Evolutionary conservation across 2,113 vertebrate species (phyloP).

Genomic region (Caretta caretta): DNA sequence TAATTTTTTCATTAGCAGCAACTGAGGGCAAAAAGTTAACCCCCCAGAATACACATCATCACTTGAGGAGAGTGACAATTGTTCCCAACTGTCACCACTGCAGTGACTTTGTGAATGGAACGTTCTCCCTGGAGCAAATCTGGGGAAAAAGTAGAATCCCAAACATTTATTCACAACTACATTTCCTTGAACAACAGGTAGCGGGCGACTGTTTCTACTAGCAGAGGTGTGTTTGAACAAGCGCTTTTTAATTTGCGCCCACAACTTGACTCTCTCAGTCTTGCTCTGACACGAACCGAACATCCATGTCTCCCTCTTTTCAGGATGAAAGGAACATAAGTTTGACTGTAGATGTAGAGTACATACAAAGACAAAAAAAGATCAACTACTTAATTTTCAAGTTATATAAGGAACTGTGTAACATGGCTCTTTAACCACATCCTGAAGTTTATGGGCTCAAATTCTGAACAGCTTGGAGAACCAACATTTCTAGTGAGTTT

Average conservation of each 20-base stretch:
- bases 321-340: not conserved
- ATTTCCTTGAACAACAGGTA: not conserved
- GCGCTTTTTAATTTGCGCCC: not conserved
- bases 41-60: not conserved
- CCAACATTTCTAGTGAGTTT: not conserved
- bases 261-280: not conserved
- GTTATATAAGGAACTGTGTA: not conserved
- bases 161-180: not conserved
- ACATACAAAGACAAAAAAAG: not conserved
- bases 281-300: not conserved
- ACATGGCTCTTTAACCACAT: not conserved
- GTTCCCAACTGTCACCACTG: not conserved
- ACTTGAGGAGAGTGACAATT: not conserved
- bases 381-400: not conserved
- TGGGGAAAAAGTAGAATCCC: not conserved
- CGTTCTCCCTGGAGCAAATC: not conserved
- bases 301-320: fast-evolving
- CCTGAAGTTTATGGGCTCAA: not conserved
- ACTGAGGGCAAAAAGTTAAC: not conserved
- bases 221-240: fast-evolving
- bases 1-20: conserved; percentile 7
- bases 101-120: not conserved
- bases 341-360: not conserved
- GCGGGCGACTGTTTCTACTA: not conserved
- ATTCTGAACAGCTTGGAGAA: not conserved